Evolutionary conservation across 2,888 invertebrate genomes (phyloP), one percentile per base, ranked within the genome.

Genomic region (Itoplectis maculator): DNA sequence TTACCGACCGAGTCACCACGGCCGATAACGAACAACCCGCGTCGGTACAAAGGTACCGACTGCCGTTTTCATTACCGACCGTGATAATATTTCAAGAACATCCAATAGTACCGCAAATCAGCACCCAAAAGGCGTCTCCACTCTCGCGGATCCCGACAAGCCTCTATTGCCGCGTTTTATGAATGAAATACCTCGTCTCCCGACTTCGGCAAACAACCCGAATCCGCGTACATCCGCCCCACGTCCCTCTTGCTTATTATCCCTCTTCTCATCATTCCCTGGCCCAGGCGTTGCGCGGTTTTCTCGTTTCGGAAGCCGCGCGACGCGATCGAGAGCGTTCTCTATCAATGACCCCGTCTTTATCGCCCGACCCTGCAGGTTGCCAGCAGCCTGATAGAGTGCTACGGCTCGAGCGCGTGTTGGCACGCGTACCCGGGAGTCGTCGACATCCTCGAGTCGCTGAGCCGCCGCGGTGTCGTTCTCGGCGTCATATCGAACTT

Each of bases 401-500:
- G 96, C 72, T 98, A 96, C 89, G 95, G 95, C 89, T 96, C 96
- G 0, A 93, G 94, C 0, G 94, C 94, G 76, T 96, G 96, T 89
- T 98, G 98, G 98, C 94, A 95, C 88, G 93, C 95, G 40, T 94
- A 95, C 85, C 94, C 95, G 61, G 97, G 96, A 15, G 94, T 95
- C 23, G 90, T 94, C 9, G 95, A 95, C 76, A 92, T 97, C n/a
- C 93, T 98, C 0, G 93, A 95, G 29, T 94, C 94, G 81, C 92
- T 97, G 7, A 93, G 92, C 82, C 90, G 91, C 11, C 93, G 92
- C 73, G 92, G 93, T 29, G 88, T 95, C 13, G 87, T 91, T 6
- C 54, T 92, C n/a, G 98, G 98, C 2, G 95, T 98, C 0, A 95
- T 98, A 86, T 97, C 98, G 6, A 98, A 98, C 93, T 97, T 96